Evolutionary conservation across 2,888 invertebrate species (phyloP), one percentile per base, ranked within the genome.

Genomic region (Drosophila conformis): DNA sequence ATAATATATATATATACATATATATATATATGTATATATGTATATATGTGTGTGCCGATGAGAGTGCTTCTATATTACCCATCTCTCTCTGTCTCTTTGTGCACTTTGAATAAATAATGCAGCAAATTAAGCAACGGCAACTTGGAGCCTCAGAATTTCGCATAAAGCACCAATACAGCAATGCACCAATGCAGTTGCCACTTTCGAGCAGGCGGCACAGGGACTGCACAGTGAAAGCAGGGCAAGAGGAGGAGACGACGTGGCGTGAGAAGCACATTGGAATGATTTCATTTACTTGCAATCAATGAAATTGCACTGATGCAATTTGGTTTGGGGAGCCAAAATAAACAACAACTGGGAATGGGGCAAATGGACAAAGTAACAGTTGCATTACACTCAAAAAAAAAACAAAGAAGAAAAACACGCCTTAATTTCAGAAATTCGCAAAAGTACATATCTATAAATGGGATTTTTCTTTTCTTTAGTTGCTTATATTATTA

Each of bases 261-360:
- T 38, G 36, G 56, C 27, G 33, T 52, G 49, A 67, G 62, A 35
- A 40, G 21, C 21, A 72, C 75, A 64, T 35, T 58, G 76, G 76
- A 89, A 90, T 87, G 87, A 87, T 90, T 87, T 87, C 87, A 87
- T 87, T 87, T 87, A 89, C 89, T 87, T 89, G 89, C 90, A 90
- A 87, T 87, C 87, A 87, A 87, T 87, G 89, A 87, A 87, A 90
- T 90, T 87, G 90, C 80, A 78, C 87, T 69, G 90, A 89, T 89
- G 87, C 90, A 87, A 87, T 87, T 87, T 83, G 69, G 81, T 72
- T 72, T 31, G 29, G 57, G 40, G 70, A 64, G 69, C 69, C 68
- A 83, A 88, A 90, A 78, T 76, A 80, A 83, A 90, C 81, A 80
- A 70, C 69, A 80, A 69, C 64, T 63, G 65, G 54, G 57, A 67